Base-by-base conservation (phyloP, 1,140 invertebrate species). In the Coelopa frigida region DNA sequence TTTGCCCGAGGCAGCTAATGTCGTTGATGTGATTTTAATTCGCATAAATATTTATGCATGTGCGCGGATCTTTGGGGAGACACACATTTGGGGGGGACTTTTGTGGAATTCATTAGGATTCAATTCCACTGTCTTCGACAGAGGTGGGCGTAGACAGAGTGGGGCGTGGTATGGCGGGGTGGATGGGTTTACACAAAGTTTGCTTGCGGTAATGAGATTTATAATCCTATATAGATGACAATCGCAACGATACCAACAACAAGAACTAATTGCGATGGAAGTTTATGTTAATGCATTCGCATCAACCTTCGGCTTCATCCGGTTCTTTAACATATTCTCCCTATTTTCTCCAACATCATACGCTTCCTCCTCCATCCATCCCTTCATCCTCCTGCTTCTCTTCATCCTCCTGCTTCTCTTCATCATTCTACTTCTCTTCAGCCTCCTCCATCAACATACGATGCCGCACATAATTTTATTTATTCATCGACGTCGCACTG, bases 241-340 rank as follows among this genome's bases (percentile, higher is more conserved):
- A 38, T 20, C 1, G 11, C 36, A 17, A 15, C 12, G 18, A 38
- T 38, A 38, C 1, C 22, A 38, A 54, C 49, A 59, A 61, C 56
- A 48, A 54, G 60, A 63, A 63, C 60, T 60, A 63, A 63, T 63
- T 63, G 63, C 57, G 56, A 52, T 44, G 32, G 56, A 47, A 55
- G 56, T 52, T 47, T 54, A 54, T 55, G 60, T 51, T 61, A 63
- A 60, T 63, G 50, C 54, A 63, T 64, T 57, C 61, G 60, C n/a
- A n/a, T n/a, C n/a, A n/a, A n/a, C n/a, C n/a, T n/a, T n/a, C n/a
- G n/a, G n/a, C n/a, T n/a, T n/a, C n/a, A n/a, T 29, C 27, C 14
- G 8, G 8, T 29, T 29, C 27, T 29, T 29, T 29, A 8, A 10
- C 27, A 10, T 14, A 10, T 14, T 29, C 27, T 29, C 27, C 14